Base-by-base conservation (phyloP, 2,113 vertebrate species). In the Condylura cristata region DNA sequence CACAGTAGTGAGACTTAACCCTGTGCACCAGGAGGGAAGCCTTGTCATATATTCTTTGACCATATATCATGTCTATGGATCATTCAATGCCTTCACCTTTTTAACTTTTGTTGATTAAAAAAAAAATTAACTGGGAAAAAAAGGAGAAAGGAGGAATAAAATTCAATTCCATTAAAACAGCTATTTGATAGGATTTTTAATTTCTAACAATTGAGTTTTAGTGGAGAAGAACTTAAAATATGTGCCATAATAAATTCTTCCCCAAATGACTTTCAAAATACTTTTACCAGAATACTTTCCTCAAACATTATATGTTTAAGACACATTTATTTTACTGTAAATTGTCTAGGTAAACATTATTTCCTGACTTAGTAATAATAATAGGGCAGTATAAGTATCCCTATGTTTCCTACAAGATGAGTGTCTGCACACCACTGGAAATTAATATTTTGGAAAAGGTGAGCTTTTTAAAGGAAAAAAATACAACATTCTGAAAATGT, bases 41-140 rank as follows among this genome's bases (percentile, higher is more conserved):
- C n/a, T 8, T 46, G 24, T 46, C 68, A n/a, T 28, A 84, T 37
- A 51, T 22, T 83, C 26, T 86, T 46, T 79, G 74, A 63, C 51
- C 32, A 44, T 74, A 1, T 39, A 76, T 37, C 41, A 76, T 72
- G 30, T 46, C 58, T 70, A 65, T 18, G 39, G 51, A 51, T 80
- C 76, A 84, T 41, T 88, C 53, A 51, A 39, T 78, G 12, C 17
- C 32, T 86, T 90, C 65, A 82, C 28, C 32, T 84, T 85, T 56
- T 75, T 34, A 39, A 41, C 53, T 88, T 66, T 37, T 63, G 16
- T 65, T 71, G 37, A n/a, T 20, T 51, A 71, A 86, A 90, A 78
- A 90, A 78, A 76, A 84, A 96, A 74, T 26, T 46, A 89, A 86
- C 7, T 58, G 13, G 20, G 26, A 28, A 51, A 79, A 87, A 82